Conservation (phyloP, 2,113 vertebrate genomes). For the Shinisaurus crocodilurus region DNA sequence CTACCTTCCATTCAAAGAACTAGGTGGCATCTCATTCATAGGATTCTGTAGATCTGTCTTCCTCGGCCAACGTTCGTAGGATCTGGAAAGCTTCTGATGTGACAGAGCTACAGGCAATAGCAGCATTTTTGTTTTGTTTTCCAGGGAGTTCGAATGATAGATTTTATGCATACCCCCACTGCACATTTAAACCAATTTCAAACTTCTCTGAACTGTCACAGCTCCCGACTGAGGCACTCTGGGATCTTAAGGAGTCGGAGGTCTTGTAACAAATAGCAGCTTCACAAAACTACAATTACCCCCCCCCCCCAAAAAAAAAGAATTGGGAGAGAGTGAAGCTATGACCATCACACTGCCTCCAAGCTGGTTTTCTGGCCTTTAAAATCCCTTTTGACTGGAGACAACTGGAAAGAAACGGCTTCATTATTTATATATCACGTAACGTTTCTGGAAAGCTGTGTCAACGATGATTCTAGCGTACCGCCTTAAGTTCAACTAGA, state of each 20-base stretch:
- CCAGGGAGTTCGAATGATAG: background rate
- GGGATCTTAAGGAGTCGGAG: background rate
- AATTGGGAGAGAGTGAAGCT: background rate
- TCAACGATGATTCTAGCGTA: too few relatives aligned
- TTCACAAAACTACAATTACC: background rate
- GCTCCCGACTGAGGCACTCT: background rate
- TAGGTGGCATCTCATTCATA: background rate
- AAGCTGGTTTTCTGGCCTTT: background rate
- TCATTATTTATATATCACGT: background rate
- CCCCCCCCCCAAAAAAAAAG: too few relatives aligned
- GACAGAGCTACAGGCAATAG: background rate
- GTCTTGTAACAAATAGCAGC: background rate
- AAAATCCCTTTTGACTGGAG: background rate
- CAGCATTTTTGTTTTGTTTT: background rate
- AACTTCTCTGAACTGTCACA: background rate
- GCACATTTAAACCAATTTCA: background rate
- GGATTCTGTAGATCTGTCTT: background rate
- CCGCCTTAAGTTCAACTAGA: background rate
- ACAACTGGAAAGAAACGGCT: background rate
- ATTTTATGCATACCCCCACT: background rate
- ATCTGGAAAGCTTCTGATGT: background rate
- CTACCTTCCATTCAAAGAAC: background rate
- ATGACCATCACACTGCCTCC: background rate
- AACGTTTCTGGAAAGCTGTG: background rate
- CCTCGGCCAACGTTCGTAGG: background rate